These are phyloP conservation scores for Lithophane socia DNA, from an alignment of 2,888 invertebrate genomes.

Conservation along the genomic window DNA sequence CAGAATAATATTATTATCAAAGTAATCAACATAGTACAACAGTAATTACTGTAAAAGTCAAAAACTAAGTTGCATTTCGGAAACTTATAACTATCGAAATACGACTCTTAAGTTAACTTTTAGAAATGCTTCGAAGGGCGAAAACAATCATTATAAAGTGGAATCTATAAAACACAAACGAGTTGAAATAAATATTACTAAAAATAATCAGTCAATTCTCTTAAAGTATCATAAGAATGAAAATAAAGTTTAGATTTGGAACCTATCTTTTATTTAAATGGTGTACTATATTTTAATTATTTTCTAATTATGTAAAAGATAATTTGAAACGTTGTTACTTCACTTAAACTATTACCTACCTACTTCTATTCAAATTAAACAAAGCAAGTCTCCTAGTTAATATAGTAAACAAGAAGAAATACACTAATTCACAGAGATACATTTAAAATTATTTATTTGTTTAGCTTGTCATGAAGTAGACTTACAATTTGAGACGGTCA, in stretches of 20 bases:
- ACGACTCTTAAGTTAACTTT: neutral
- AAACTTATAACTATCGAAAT: neutral
- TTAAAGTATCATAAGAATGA: too few relatives aligned
- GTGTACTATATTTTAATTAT: neutral
- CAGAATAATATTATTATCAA: neutral
- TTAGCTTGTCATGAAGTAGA: slow-evolving; percentile 49
- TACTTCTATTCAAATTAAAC: neutral
- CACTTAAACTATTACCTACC: too few relatives aligned
- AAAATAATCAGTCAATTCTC: neutral
- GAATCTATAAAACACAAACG: neutral
- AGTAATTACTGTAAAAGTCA: neutral
- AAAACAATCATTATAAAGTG: neutral
- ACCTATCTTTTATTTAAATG: too few relatives aligned
- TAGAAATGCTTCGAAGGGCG: neutral
- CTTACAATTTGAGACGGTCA: too few relatives aligned
- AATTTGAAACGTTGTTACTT: neutral
- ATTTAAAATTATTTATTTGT: slow-evolving; percentile 50
- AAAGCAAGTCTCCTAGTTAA: neutral
- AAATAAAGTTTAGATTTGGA: too few relatives aligned
- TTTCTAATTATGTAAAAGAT: neutral
- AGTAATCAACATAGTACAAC: neutral
- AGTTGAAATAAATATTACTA: neutral
- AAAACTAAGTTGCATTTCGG: too few relatives aligned
- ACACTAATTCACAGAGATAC: slow-evolving; percentile 1
- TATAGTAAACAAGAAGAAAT: neutral